Percentiles rank a stretch among this genome's conserved stretches.
Evolutionary conservation across 2,113 vertebrate genomes (phyloP).

Genomic region (Actenoides lindsayi): DNA sequence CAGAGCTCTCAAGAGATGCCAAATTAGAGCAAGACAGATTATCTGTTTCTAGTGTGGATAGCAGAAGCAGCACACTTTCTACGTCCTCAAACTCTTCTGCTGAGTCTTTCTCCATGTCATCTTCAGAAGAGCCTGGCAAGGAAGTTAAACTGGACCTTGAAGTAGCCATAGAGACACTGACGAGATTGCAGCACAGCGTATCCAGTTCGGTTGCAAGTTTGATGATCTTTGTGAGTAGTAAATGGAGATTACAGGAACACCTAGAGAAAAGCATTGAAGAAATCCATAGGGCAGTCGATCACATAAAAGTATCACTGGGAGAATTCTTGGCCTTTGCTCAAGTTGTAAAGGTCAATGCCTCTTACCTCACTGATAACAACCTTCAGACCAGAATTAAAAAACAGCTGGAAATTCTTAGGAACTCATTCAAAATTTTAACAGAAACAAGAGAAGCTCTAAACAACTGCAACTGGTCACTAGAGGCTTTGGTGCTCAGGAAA

Average conservation of each 20-base stretch:
- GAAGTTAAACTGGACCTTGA: conserved; percentile 81
- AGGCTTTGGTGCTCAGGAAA: conserved; percentile 77
- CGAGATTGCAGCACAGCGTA: conserved; percentile 82
- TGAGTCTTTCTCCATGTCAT: conserved; percentile 65
- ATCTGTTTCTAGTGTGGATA: conserved; percentile 62
- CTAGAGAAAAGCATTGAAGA: conserved; percentile 83
- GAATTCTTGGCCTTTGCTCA: conserved; percentile 85
- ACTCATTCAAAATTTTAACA: conserved; percentile 85
- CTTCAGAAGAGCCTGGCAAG: conserved; percentile 71
- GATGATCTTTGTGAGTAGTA: conserved; percentile 92
- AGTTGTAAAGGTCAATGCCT: conserved; percentile 75
- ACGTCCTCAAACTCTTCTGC: conserved; percentile 74
- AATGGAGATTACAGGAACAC: conserved; percentile 85
- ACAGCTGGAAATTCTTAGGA: conserved; percentile 83
- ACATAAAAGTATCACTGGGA: conserved; percentile 74
- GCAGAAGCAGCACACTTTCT: conserved; percentile 79
- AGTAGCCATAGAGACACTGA: conserved; percentile 74
- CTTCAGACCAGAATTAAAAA: conserved; percentile 85
- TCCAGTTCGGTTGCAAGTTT: conserved; percentile 78
- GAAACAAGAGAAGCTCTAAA: conserved; percentile 80
- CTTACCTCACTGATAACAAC: conserved; percentile 76
- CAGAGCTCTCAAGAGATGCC: not conserved
- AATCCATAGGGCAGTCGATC: conserved; percentile 80
- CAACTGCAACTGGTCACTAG: conserved; percentile 80
- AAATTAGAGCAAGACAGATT: conserved; percentile 19